Conservation (phyloP, 2,888 invertebrate genomes). For the Drosophila fulvimacula region DNA sequence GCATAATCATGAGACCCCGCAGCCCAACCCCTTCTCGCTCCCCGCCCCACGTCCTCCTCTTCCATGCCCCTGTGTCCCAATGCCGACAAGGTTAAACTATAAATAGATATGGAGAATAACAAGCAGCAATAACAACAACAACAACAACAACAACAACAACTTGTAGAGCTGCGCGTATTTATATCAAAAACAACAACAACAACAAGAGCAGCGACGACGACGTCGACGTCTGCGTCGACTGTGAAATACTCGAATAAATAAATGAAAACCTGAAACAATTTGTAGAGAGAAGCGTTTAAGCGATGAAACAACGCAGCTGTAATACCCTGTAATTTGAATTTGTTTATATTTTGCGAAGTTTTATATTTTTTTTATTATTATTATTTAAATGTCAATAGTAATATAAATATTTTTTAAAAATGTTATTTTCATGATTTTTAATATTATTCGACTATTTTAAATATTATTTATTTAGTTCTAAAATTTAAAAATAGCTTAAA, state of each 20-base stretch:
- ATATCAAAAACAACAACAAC: constrained; percentile 42
- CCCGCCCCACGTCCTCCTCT: background rate
- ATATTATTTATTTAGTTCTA: no score
- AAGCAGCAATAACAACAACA: constrained; percentile 33
- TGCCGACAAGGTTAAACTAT: constrained; percentile 68
- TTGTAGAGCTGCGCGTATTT: constrained; percentile 67
- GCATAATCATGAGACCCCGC: constrained; percentile 43
- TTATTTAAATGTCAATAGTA: background rate
- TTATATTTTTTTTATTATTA: background rate
- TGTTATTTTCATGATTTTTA: no score
- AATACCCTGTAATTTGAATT: constrained; percentile 28
- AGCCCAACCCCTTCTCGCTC: background rate
- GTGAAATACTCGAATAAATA: constrained; percentile 48
- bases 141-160: constrained; percentile 49
- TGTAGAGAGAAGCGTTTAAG: constrained; percentile 16
- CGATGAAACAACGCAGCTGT: background rate
- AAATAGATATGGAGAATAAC: constrained; percentile 77
- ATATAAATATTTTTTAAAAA: no score
- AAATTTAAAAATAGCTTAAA: no score
- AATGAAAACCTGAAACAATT: constrained; percentile 51
- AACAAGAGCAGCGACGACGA: constrained; percentile 17
- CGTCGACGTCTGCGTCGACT: constrained; percentile 29
- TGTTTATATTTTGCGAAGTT: background rate
- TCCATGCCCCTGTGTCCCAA: constrained; percentile 21
- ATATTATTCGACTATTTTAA: no score